Conservation (phyloP, 2,113 vertebrate genomes). For the Heterotilapia buettikoferi region DNA sequence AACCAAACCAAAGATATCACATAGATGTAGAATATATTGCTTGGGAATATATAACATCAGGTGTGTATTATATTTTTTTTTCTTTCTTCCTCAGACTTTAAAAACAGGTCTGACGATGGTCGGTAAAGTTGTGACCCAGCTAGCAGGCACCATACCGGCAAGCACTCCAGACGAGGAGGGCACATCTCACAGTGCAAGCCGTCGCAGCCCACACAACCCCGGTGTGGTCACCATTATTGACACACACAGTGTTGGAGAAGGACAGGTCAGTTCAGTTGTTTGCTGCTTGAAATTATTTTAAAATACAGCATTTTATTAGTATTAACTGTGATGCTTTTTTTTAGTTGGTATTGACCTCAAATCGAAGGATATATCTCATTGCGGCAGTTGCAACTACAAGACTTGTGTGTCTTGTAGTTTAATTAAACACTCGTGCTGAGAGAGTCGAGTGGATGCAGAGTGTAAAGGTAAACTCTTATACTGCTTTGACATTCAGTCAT, state of each 20-base stretch:
- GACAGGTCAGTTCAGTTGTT: constrained; percentile 77
- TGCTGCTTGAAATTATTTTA: background rate
- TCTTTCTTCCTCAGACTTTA: constrained; percentile 77
- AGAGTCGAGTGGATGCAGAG: background rate
- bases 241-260: constrained; percentile 86
- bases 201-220: constrained; percentile 84
- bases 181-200: constrained; percentile 78
- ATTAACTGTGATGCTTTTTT: background rate
- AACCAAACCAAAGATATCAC: background rate
- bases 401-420: rapidly evolving
- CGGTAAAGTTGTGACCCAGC: constrained; percentile 94
- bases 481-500: background rate
- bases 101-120: constrained; percentile 97
- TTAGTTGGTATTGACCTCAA: background rate
- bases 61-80: background rate
- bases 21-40: background rate
- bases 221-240: constrained; percentile 96
- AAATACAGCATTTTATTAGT: background rate
- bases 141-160: constrained; percentile 88
- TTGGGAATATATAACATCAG: background rate
- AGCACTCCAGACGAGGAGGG: constrained; percentile 85
- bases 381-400: background rate
- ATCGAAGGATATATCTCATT: background rate
- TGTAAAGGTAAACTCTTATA: background rate
- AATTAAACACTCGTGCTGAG: background rate